Percentiles rank a stretch among this genome's conserved stretches.
These are phyloP conservation scores for Oryctolagus cuniculus DNA, from an alignment of 2,113 vertebrate genomes.

Conservation along the genomic window DNA sequence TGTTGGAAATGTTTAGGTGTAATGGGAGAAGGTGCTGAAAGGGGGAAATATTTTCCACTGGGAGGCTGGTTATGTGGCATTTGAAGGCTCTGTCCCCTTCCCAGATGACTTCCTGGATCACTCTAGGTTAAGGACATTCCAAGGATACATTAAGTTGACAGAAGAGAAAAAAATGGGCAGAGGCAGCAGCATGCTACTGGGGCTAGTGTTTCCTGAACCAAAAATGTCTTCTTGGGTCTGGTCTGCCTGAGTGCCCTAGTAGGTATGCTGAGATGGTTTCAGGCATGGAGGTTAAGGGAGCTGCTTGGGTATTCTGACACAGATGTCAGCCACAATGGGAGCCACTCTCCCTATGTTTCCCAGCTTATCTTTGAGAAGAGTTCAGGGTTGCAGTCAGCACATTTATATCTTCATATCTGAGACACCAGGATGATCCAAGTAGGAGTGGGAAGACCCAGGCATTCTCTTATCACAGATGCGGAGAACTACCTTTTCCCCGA, in stretches of 20 bases:
- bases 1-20: neutral
- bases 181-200: neutral
- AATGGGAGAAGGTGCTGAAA: neutral
- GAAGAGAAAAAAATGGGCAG: neutral
- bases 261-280: neutral
- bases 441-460: neutral
- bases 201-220: neutral
- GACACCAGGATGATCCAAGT: neutral
- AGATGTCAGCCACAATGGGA: neutral
- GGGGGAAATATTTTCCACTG: neutral
- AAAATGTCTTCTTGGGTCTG: conserved; percentile 7
- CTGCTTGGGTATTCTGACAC: conserved; percentile 21
- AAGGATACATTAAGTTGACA: neutral
- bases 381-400: neutral
- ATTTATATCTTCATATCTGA: neutral
- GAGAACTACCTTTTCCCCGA: neutral
- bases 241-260: neutral
- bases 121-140: neutral
- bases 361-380: neutral
- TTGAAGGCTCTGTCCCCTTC: neutral
- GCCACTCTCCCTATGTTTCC: neutral
- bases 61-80: neutral
- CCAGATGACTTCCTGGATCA: neutral
- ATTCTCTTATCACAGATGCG: neutral
- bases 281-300: neutral